Base-by-base conservation (phyloP, 1,140 invertebrate species). In the Formica selysi region DNA sequence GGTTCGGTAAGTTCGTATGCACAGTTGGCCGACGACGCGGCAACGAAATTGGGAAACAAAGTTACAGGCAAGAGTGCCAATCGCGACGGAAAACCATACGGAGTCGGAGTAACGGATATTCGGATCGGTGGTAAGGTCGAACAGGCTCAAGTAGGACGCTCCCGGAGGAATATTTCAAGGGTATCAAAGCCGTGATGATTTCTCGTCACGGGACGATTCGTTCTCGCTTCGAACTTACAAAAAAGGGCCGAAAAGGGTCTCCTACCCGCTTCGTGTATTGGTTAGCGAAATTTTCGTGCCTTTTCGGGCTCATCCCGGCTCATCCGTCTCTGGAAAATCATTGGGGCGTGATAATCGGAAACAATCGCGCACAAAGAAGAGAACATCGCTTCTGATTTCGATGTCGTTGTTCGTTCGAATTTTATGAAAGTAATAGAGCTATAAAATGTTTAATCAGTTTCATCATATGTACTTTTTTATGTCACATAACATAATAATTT, bases 11-110 rank as follows among this genome's bases (percentile, higher is more conserved):
- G 38, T 83, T 74, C 38, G 79, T 73, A 61, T 36, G 38, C 29
- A 36, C n/a, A 61, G 36, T 71, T 26, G 67, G 79, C 32, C 19
- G 67, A 54, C 67, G 48, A 51, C 38, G 68, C 19, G 38, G 79
- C 68, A 73, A 73, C 79, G 68, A 74, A 83, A 74, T 83, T 61
- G 68, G 38, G 38, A 74, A 73, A 74, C 79, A 81, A 81, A 73
- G 79, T 81, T 79, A 79, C 61, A 41, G 11, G 19, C 22, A 44
- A 81, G 67, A 73, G 51, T 81, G 67, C 38, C 67, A 59, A 73
- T 73, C 54, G 79, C 26, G 79, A 22, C 44, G 19, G 38, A 81
- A 61, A 71, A 61, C 38, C 38, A 19, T 29, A 73, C 22, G 22
- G 26, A 71, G 48, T n/a, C 22, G 19, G 64, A n/a, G 65, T 41